Evolutionary conservation across 1,140 invertebrate species (phyloP).

Genomic region (Atta cephalotes): DNA sequence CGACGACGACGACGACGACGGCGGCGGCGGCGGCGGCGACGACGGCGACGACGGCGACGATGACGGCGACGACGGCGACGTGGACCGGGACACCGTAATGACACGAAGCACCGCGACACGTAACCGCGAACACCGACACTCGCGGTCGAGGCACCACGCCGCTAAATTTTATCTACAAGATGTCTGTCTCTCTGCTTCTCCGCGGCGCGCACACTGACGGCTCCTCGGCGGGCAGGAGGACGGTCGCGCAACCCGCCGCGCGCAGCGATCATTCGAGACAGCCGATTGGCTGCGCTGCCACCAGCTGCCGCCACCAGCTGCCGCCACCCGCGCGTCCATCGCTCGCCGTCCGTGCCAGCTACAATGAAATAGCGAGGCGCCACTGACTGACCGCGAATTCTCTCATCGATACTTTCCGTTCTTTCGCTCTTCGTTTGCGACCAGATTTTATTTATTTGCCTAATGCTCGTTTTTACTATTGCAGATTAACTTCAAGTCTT

Average conservation of each 20-base stretch:
- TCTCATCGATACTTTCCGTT: not conserved
- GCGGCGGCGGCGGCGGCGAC: not conserved
- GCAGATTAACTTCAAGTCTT: too few relatives aligned
- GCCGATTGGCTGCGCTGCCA: too few relatives aligned
- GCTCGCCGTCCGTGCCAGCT: not conserved
- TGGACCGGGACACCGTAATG: constrained; percentile 72
- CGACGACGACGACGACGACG: not conserved
- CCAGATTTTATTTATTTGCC: too few relatives aligned
- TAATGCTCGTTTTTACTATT: too few relatives aligned
- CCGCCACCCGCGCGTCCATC: constrained; percentile 54
- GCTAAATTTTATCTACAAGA: constrained; percentile 85
- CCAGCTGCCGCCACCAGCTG: too few relatives aligned
- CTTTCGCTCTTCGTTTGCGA: too few relatives aligned
- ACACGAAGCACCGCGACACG: constrained; percentile 76
- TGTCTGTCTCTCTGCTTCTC: constrained; percentile 81
- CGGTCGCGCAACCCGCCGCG: too few relatives aligned
- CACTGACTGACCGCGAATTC: not conserved
- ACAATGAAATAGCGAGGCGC: not conserved
- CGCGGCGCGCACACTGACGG: constrained; percentile 81
- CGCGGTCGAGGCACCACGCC: constrained; percentile 81
- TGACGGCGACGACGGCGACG: constrained; percentile 53
- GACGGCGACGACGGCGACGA: not conserved
- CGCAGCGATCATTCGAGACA: too few relatives aligned
- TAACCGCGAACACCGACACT: constrained; percentile 77
- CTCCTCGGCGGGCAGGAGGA: constrained; percentile 62